Evolutionary conservation across 1,140 invertebrate species (phyloP).

Genomic region (Elymnias hypermnestra): DNA sequence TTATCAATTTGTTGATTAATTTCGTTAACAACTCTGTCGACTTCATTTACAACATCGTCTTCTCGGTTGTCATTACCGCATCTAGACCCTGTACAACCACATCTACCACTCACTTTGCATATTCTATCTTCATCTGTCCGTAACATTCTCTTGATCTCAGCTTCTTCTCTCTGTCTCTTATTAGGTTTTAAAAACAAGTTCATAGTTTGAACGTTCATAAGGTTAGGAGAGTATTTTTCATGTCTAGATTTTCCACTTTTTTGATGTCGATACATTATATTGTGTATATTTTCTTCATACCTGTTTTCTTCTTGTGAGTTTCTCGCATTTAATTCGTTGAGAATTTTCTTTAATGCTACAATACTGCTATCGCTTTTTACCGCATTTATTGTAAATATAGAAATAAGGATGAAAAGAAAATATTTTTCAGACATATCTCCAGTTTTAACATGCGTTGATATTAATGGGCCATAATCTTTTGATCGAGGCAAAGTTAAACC

Average conservation of each 20-base stretch:
- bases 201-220: conserved; percentile 11
- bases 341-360: conserved; percentile 1
- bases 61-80: conserved; percentile 1
- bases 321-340: conserved; percentile 2
- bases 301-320: not conserved
- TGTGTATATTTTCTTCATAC: not conserved
- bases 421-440: not conserved
- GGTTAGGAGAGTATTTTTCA: conserved; percentile 3
- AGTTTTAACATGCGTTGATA: not conserved
- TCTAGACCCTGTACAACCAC: conserved; percentile 4
- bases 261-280: not conserved
- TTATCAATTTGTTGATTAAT: conserved; percentile 11
- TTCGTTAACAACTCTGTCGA: conserved; percentile 12
- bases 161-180: conserved; percentile 2
- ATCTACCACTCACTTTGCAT: conserved; percentile 11
- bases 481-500: not conserved
- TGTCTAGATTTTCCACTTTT: not conserved
- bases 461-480: not conserved
- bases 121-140: conserved; percentile 2
- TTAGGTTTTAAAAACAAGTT: conserved; percentile 14
- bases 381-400: not conserved
- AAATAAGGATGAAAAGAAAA: not conserved
- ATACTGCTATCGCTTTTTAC: not conserved
- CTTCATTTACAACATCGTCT: conserved; percentile 10
- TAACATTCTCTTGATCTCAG: not conserved